Conservation (phyloP, 35 echinoderm and acorn worm genomes). For the Acanthaster planci region DNA sequence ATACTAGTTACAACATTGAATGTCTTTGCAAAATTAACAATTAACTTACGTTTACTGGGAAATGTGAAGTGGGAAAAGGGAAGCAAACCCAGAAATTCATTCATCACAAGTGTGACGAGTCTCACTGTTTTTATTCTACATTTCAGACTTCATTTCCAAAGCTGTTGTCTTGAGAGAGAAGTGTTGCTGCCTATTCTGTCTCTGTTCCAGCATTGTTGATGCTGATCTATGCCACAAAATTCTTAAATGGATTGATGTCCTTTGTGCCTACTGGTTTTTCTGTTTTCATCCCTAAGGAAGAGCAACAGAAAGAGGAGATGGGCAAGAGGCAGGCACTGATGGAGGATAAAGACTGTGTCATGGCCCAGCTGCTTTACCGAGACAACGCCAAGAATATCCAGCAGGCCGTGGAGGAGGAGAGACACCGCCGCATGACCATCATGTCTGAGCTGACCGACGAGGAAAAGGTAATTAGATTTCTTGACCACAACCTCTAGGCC, state of each 20-base stretch:
- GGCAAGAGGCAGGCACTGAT: conserved; percentile 11
- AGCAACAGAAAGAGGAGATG: conserved; percentile 53
- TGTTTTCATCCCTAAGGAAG: conserved; percentile 28
- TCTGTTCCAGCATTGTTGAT: too few relatives aligned
- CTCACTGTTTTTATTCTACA: too few relatives aligned
- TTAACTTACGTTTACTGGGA: too few relatives aligned
- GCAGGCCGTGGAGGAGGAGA: conserved; percentile 39
- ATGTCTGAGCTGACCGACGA: conserved; percentile 71
- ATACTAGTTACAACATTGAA: too few relatives aligned
- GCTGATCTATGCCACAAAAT: too few relatives aligned
- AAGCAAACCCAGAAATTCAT: too few relatives aligned
- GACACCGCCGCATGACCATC: conserved; percentile 50
- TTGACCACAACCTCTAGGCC: not conserved
- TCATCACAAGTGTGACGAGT: too few relatives aligned
- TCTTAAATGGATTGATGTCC: too few relatives aligned
- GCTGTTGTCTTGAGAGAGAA: not conserved
- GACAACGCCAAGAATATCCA: conserved; percentile 34
- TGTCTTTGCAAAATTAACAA: too few relatives aligned
- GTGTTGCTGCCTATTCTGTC: not conserved
- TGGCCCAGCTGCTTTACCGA: conserved; percentile 30
- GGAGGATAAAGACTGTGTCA: conserved; percentile 43
- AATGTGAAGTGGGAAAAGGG: too few relatives aligned
- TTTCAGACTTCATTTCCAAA: too few relatives aligned
- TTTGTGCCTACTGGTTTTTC: not conserved
- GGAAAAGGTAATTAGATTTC: conserved; percentile 33